Evolutionary conservation across 2,113 vertebrate species (phyloP), one percentile per base, ranked within the genome.

Genomic region (Gobio gobio): DNA sequence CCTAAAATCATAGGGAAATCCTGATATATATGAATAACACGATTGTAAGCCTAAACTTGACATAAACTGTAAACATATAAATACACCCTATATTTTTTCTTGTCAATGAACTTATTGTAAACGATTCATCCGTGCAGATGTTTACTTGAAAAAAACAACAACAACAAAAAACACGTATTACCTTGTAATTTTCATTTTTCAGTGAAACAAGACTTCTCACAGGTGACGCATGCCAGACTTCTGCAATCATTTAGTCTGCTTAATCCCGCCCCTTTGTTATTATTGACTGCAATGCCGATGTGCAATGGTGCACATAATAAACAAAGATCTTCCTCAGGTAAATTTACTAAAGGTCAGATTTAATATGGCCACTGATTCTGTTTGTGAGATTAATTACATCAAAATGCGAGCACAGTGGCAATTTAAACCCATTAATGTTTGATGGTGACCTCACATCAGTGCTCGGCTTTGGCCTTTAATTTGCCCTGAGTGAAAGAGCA

Each of bases 401-500:
- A 45, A 82, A 86, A 47, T 36, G 40, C 33, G 14, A 81, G 58
- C 64, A 86, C 84, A 83, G 33, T 61, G 49, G 61, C 66, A 58
- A 80, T 81, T 64, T 79, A 73, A 84, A 47, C n/a, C 20, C 51
- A 88, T 88, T 59, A 83, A 80, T 83, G 45, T 82, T 20, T 72
- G n/a, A 85, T 84, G 5, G 78, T 3, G 74, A 58, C n/a, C 64
- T 85, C 58, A 82, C 40, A 54, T 87, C 82, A 76, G 43, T 82
- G 78, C 47, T 86, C 9, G 24, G 18, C 58, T 58, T 76, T 36
- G 86, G 83, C 86, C 86, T 88, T 89, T 89, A 78, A 87, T 85
- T 87, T 85, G 78, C 79, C 75, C 70, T 81, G 43, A 70, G 33
- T 78, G 47, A 89, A 88, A 89, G 88, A 86, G 87, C 86, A 87